Percentiles rank a stretch among this genome's conserved stretches.
Conservation (phyloP, 2,797 vertebrate genomes). For the Propithecus perrieri region DNA sequence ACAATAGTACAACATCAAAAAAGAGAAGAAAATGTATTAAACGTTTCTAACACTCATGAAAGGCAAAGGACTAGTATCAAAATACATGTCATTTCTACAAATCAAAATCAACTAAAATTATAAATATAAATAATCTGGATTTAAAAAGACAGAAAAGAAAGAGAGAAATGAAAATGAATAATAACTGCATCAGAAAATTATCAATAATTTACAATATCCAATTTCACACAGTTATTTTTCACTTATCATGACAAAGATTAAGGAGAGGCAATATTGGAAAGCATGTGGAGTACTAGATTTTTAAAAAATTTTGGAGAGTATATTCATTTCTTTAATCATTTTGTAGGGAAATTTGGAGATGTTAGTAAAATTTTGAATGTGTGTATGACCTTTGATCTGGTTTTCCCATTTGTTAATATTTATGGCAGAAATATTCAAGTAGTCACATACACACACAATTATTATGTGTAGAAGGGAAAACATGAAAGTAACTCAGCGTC, state of each 20-base stretch:
- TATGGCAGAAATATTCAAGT: background rate
- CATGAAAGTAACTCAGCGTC: background rate
- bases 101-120: background rate
- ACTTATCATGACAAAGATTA: background rate
- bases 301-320: background rate
- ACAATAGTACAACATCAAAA: background rate
- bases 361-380: background rate
- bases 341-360: background rate
- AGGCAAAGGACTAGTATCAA: background rate
- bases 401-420: background rate
- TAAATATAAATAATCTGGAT: background rate
- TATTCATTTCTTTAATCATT: background rate
- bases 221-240: background rate
- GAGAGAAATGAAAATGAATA: background rate
- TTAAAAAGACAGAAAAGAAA: background rate
- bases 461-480: background rate
- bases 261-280: background rate
- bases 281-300: background rate
- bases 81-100: background rate
- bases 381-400: background rate
- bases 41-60: background rate
- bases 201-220: background rate
- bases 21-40: background rate
- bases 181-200: background rate
- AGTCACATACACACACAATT: background rate